These are phyloP conservation scores for Ormyrus rosae DNA, from an alignment of 2,888 invertebrate species.

Conservation along the genomic window DNA sequence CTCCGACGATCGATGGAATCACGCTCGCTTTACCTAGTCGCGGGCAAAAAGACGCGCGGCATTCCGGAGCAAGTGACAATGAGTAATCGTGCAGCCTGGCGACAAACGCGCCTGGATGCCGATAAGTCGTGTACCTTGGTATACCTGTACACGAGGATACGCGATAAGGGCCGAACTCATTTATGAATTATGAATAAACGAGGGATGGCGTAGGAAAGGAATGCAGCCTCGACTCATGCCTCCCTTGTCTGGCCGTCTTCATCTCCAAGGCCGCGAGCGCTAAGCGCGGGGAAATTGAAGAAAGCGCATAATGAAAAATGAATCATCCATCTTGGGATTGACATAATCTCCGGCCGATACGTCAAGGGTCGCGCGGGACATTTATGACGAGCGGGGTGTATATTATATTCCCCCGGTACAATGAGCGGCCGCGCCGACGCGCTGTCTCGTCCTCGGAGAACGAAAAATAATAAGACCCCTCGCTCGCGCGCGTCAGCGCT, in stretches of 20 bases:
- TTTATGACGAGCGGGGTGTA: neutral
- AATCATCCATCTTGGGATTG: conserved; percentile 36
- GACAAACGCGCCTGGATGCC: conserved; percentile 2
- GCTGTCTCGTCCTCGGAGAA: conserved; percentile 16
- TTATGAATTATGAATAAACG: conserved; percentile 50
- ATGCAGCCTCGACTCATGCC: conserved; percentile 25
- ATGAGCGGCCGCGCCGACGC: conserved; percentile 11
- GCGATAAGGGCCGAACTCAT: conserved; percentile 37
- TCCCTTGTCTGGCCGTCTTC: neutral
- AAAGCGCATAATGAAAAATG: conserved; percentile 28
- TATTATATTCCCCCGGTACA: conserved; percentile 8
- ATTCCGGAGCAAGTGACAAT: conserved; percentile 11
- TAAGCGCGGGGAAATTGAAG: conserved; percentile 25
- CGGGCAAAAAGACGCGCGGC: neutral
- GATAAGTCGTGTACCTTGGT: neutral
- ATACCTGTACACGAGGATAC: neutral
- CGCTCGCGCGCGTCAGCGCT: neutral
- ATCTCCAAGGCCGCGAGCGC: neutral
- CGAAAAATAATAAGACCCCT: neutral
- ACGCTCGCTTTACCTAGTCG: conserved; percentile 6
- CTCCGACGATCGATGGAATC: conserved; percentile 7
- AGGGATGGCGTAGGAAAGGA: conserved; percentile 13
- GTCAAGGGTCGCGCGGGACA: neutral
- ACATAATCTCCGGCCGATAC: conserved; percentile 27
- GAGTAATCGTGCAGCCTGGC: conserved; percentile 27